Conservation (phyloP, 2,797 vertebrate species). For the Alcedo atthis region DNA sequence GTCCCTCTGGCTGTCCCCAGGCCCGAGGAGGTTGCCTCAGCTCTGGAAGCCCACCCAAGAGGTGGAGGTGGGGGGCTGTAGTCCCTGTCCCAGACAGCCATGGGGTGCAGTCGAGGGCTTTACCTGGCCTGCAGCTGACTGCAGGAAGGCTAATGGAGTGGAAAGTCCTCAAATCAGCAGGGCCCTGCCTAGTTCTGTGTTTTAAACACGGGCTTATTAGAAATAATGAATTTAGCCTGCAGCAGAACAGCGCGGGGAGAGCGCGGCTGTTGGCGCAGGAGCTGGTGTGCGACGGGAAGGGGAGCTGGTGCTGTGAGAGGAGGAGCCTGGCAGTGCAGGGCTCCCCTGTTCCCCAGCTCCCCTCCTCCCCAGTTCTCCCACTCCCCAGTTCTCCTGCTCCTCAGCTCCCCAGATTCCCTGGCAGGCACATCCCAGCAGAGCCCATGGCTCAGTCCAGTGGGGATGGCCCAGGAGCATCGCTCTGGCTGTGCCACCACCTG, state of each 20-base stretch:
- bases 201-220: not conserved
- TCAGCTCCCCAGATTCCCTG: not conserved
- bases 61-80: not conserved
- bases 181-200: not conserved
- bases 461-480: not conserved
- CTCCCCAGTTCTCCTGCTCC: not conserved
- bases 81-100: fast-evolving
- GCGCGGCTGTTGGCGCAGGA: not conserved
- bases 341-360: not conserved
- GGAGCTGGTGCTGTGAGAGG: fast-evolving
- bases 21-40: not conserved
- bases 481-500: fast-evolving
- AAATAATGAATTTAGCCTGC: not conserved
- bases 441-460: fast-evolving
- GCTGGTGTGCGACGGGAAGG: not conserved
- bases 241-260: not conserved
- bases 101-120: not conserved
- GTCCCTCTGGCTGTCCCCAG: not conserved
- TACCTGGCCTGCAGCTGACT: not conserved
- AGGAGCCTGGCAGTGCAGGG: not conserved
- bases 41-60: not conserved
- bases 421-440: too few relatives aligned
- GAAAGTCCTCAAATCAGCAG: not conserved
- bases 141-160: not conserved
- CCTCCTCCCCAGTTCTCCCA: not conserved